These are phyloP conservation scores for Dichetophora obliterata DNA, from an alignment of 2,888 invertebrate species.

Conservation along the genomic window DNA sequence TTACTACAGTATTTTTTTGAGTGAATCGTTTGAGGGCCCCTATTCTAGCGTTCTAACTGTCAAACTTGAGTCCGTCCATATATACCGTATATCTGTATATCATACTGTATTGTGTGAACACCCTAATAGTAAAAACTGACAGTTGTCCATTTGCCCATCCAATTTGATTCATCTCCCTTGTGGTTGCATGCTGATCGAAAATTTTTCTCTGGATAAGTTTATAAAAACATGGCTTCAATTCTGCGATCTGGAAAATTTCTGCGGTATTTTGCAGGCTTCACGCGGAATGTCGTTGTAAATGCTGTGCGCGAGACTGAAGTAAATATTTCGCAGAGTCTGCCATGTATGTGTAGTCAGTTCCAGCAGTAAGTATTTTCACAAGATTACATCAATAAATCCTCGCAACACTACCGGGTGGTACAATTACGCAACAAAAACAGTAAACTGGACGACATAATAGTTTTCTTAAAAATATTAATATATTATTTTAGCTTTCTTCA, in stretches of 20 bases:
- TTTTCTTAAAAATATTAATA: background rate
- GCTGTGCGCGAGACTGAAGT: slow-evolving; percentile 77
- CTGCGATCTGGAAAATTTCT: slow-evolving; percentile 80
- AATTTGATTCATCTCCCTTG: too few relatives aligned
- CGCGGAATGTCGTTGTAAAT: slow-evolving; percentile 77
- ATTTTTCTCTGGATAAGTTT: background rate
- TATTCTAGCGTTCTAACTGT: too few relatives aligned
- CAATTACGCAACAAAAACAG: slow-evolving; percentile 53
- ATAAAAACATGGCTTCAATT: slow-evolving; percentile 65
- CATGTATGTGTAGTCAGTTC: slow-evolving; percentile 71
- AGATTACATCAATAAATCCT: slow-evolving; percentile 33
- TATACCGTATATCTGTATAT: too few relatives aligned
- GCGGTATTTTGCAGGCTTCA: slow-evolving; percentile 80
- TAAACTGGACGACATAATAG: background rate
- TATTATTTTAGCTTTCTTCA: background rate
- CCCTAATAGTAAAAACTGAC: too few relatives aligned
- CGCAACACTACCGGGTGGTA: slow-evolving; percentile 47
- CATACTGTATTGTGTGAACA: too few relatives aligned
- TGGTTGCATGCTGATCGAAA: too few relatives aligned
- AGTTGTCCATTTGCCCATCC: too few relatives aligned
- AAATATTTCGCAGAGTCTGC: slow-evolving; percentile 71
- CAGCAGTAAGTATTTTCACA: slow-evolving; percentile 48
- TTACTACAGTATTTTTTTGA: too few relatives aligned
- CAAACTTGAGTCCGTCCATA: too few relatives aligned
- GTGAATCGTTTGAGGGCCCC: too few relatives aligned